Percentiles rank a stretch among this genome's conserved stretches.
These are phyloP conservation scores for Coturnix japonica DNA, from an alignment of 2,113 vertebrate genomes.

Conservation along the genomic window DNA sequence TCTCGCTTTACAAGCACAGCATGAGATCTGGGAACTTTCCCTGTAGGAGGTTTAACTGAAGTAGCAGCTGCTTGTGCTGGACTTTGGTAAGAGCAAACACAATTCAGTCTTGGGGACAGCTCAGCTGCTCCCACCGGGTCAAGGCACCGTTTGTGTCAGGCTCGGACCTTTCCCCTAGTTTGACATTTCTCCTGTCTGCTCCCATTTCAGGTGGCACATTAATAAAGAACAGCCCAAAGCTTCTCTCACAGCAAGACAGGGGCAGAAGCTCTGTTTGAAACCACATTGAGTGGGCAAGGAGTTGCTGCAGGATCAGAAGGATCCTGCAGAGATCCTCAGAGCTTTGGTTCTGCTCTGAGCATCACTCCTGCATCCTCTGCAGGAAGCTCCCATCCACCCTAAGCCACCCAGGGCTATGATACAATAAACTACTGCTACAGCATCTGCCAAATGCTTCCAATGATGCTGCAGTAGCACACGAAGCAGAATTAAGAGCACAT, in stretches of 20 bases:
- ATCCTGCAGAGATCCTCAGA: no score
- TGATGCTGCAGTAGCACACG: not conserved
- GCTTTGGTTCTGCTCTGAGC: no score
- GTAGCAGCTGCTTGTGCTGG: not conserved
- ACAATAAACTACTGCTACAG: not conserved
- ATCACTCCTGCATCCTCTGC: not conserved
- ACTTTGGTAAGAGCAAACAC: not conserved
- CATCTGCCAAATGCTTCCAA: rapidly evolving
- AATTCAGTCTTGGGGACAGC: not conserved
- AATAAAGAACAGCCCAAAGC: not conserved
- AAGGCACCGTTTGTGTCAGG: not conserved
- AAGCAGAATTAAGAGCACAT: not conserved
- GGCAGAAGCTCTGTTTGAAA: not conserved
- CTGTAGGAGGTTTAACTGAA: not conserved
- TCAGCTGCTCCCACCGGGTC: not conserved
- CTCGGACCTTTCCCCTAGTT: not conserved
- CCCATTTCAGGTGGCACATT: not conserved
- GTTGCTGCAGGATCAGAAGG: rapidly evolving
- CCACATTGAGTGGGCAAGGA: not conserved
- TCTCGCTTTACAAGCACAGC: not conserved
- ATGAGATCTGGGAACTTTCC: rapidly evolving
- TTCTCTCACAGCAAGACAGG: not conserved
- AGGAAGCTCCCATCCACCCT: not conserved
- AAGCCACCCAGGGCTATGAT: not conserved
- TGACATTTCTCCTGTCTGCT: not conserved